phyloP scores from a whole-genome alignment of 1,140 invertebrate species.

The Euschistus heros region DNA sequence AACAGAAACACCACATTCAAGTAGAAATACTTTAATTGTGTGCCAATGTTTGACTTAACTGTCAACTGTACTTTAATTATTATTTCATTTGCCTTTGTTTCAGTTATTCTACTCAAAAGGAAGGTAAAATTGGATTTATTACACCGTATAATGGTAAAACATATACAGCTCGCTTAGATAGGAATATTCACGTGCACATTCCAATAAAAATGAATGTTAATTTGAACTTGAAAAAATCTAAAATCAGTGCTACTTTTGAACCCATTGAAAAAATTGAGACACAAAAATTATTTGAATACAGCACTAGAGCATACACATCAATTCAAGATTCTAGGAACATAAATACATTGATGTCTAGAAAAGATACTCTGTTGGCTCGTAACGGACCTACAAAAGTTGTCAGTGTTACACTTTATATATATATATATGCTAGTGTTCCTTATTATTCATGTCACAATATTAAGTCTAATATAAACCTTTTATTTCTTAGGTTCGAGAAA shows the following conservation, averaged over 20 bases:
- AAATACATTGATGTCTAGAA: conserved; percentile 36
- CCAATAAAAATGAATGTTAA: conserved; percentile 39
- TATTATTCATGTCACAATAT: not conserved
- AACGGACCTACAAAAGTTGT: conserved; percentile 31
- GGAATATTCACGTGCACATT: conserved; percentile 42
- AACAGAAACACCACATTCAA: no score
- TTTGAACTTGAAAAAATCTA: conserved; percentile 37
- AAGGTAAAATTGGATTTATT: conserved; percentile 49
- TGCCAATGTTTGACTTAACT: no score
- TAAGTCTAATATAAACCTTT: not conserved
- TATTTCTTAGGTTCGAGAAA: conserved; percentile 19
- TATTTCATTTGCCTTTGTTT: conserved; percentile 28
- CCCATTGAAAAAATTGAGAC: conserved; percentile 40
- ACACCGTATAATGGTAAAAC: conserved; percentile 47
- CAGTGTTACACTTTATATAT: not conserved
- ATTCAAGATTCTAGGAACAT: conserved; percentile 43
- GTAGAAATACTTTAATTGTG: no score
- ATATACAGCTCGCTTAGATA: conserved; percentile 47
- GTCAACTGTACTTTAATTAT: no score
- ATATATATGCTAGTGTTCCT: not conserved
- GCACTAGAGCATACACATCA: conserved; percentile 46
- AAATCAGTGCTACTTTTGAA: conserved; percentile 38
- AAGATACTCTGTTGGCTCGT: conserved; percentile 35
- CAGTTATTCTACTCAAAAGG: conserved; percentile 39
- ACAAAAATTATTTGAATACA: conserved; percentile 42